Conservation (phyloP, 1,140 invertebrate species). For the Procambarus clarkii region DNA sequence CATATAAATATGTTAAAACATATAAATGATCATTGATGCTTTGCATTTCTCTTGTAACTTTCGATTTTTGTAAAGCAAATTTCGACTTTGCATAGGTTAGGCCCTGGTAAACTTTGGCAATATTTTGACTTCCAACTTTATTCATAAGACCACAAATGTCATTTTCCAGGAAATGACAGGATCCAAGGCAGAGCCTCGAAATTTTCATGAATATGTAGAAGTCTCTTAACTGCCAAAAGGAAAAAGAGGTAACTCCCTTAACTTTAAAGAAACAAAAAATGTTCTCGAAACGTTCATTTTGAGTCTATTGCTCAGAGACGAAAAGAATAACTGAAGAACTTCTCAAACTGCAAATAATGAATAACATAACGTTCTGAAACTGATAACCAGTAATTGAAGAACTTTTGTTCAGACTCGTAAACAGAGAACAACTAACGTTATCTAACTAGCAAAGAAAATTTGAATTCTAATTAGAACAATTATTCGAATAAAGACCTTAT, state of each 20-base stretch:
- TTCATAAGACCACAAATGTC: conserved; percentile 8
- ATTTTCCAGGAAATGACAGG: background rate
- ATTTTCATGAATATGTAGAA: conserved; percentile 18
- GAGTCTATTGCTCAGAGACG: background rate
- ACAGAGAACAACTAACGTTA: no score
- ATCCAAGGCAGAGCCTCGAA: background rate
- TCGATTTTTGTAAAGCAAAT: no score
- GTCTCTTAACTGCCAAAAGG: background rate
- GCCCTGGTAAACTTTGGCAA: background rate
- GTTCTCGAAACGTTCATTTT: background rate
- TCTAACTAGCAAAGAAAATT: no score
- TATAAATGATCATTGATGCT: background rate
- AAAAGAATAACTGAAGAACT: no score
- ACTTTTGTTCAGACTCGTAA: no score
- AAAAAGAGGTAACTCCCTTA: background rate
- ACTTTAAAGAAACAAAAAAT: background rate
- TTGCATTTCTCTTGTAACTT: no score
- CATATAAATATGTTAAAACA: background rate
- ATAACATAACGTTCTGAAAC: background rate
- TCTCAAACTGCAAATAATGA: no score
- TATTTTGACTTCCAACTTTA: background rate
- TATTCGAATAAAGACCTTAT: no score
- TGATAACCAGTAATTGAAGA: no score
- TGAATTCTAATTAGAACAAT: no score
- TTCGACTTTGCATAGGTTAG: background rate